These are phyloP conservation scores for Cremastobaeus sp. DNA, from an alignment of 2,888 invertebrate genomes.

Conservation along the genomic window DNA sequence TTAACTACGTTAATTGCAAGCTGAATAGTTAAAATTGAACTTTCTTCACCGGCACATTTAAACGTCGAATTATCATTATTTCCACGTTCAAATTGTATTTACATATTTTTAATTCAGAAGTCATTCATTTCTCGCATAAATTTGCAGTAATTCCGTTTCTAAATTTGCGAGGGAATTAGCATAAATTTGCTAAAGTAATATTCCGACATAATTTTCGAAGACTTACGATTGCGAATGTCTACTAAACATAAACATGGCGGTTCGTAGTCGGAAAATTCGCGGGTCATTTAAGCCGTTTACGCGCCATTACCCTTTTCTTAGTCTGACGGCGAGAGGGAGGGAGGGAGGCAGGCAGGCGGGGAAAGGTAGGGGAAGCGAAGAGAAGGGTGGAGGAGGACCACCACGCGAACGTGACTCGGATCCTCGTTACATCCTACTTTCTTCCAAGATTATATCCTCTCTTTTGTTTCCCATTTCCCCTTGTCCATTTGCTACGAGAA, in stretches of 20 bases:
- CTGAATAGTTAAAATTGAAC: background rate
- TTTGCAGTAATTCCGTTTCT: background rate
- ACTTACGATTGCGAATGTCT: slow-evolving; percentile 56
- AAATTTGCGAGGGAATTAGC: slow-evolving; percentile 42
- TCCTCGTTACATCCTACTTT: slow-evolving; percentile 67
- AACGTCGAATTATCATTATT: too few species aligned
- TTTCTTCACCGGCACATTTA: background rate
- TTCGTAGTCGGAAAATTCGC: slow-evolving; percentile 72
- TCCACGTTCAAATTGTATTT: too few species aligned
- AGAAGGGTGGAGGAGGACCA: slow-evolving; percentile 15
- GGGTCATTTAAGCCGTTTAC: slow-evolving; percentile 78
- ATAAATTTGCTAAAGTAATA: slow-evolving; percentile 56
- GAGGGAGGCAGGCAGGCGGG: slow-evolving; percentile 21
- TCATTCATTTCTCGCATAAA: background rate
- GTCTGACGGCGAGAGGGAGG: slow-evolving; percentile 22
- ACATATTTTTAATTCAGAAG: background rate
- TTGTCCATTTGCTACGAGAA: slow-evolving; percentile 42
- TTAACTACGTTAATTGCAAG: slow-evolving; percentile 32
- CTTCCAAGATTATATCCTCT: slow-evolving; percentile 66
- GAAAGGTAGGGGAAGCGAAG: background rate
- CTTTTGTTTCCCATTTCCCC: slow-evolving; percentile 56
- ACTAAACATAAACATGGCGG: slow-evolving; percentile 73
- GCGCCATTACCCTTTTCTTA: slow-evolving; percentile 77
- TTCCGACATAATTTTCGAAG: slow-evolving; percentile 52
- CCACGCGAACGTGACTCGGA: slow-evolving; percentile 67